phyloP scores from a whole-genome alignment of 2,888 invertebrate genomes.

The Gortyna flavago region DNA sequence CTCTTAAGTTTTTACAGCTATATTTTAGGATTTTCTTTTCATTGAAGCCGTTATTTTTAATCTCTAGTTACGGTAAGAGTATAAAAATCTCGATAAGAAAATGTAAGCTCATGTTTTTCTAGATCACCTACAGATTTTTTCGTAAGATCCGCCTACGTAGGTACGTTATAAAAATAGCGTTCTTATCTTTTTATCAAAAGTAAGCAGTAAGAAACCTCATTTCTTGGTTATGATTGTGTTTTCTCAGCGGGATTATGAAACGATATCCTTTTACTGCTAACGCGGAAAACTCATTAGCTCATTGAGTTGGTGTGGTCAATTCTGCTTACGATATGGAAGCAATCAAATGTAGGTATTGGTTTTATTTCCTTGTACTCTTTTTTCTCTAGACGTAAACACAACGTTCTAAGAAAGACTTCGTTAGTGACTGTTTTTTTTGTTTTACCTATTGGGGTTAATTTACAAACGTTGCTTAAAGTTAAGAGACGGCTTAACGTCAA shows the following conservation, averaged over 20 bases:
- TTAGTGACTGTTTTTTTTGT: neutral
- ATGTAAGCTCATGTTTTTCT: slow-evolving; percentile 13
- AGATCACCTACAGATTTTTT: slow-evolving; percentile 26
- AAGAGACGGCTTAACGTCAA: neutral
- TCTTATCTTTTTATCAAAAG: slow-evolving; percentile 41
- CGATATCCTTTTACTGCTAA: slow-evolving; percentile 76
- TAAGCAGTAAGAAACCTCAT: slow-evolving; percentile 54
- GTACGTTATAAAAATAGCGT: slow-evolving; percentile 24
- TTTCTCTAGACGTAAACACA: neutral
- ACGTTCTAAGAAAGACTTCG: neutral
- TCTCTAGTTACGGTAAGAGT: neutral
- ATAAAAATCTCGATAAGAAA: slow-evolving; percentile 23
- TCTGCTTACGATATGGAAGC: slow-evolving; percentile 63
- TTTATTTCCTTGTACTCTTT: neutral
- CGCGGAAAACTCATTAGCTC: slow-evolving; percentile 79
- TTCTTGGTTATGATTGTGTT: slow-evolving; percentile 68
- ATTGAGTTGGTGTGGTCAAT: slow-evolving; percentile 68
- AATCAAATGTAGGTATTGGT: slow-evolving; percentile 60
- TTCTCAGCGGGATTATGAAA: slow-evolving; percentile 72
- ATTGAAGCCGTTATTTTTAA: slow-evolving; percentile 1
- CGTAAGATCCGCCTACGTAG: slow-evolving; percentile 6
- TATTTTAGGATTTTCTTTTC: slow-evolving; percentile 20
- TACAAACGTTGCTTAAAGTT: neutral
- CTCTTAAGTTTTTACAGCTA: slow-evolving; percentile 1
- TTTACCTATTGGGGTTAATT: neutral